Percentiles rank a stretch among this genome's conserved stretches.
phyloP scores from a whole-genome alignment of 2,113 vertebrate species.

The Calypte anna region DNA sequence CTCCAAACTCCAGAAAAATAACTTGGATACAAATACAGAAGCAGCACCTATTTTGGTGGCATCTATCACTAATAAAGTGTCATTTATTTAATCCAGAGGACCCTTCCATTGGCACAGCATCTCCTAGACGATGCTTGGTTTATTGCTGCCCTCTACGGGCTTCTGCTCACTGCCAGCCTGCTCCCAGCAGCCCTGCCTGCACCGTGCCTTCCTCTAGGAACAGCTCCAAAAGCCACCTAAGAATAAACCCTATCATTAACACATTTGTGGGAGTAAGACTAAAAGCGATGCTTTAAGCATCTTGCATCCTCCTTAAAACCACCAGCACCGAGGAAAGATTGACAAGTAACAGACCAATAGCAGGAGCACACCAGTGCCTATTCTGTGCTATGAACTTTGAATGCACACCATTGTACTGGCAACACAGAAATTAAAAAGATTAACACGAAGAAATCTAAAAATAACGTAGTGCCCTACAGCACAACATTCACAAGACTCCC shows the following conservation, averaged over 20 bases:
- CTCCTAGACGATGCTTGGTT: neutral
- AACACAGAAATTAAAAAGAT: conserved; percentile 47
- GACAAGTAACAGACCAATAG: conserved; percentile 66
- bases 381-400: conserved; percentile 56
- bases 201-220: conserved; percentile 56
- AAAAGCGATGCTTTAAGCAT: conserved; percentile 64
- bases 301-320: conserved; percentile 64
- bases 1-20: neutral
- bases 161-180: conserved; percentile 25
- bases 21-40: fast-evolving
- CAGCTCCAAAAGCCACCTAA: conserved; percentile 68
- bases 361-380: conserved; percentile 44
- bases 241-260: conserved; percentile 72
- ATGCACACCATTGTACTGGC: conserved; percentile 20
- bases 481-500: neutral
- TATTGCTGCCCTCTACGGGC: conserved; percentile 79
- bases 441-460: conserved; percentile 55
- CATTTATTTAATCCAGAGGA: neutral
- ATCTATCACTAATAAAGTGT: neutral
- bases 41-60: neutral
- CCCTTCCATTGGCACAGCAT: neutral
- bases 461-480: conserved; percentile 31
- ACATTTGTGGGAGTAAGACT: conserved; percentile 68
- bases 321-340: conserved; percentile 49
- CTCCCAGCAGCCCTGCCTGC: conserved; percentile 35